Evolutionary conservation across 2,113 vertebrate genomes (phyloP).

Genomic region (Lates calcarifer): DNA sequence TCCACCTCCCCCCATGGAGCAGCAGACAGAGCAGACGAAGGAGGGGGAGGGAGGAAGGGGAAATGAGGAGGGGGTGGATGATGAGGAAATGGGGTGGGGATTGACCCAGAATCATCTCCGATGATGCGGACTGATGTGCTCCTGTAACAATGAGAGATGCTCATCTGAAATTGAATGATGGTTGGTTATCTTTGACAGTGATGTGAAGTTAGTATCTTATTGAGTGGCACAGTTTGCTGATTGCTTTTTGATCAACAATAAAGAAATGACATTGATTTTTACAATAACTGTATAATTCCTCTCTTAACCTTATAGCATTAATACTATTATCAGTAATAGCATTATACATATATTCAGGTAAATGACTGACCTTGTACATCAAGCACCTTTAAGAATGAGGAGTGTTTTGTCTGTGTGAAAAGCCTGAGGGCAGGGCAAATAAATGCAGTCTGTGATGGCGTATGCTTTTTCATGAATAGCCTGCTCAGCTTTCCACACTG

Average conservation of each 20-base stretch:
- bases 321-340: background rate
- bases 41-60: conserved; percentile 37
- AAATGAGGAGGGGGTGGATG: conserved; percentile 31
- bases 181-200: conserved; percentile 32
- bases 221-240: conserved; percentile 4
- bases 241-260: background rate
- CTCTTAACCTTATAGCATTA: background rate
- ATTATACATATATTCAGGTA: background rate
- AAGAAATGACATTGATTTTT: background rate
- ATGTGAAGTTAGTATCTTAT: conserved; percentile 20
- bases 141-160: conserved; percentile 58
- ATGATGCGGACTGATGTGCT: conserved; percentile 72
- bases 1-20: conserved; percentile 58
- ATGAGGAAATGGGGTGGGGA: conserved; percentile 64
- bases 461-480: background rate
- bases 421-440: conserved; percentile 25
- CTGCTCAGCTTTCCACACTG: conserved; percentile 13
- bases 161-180: conserved; percentile 51
- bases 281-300: background rate
- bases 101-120: conserved; percentile 80
- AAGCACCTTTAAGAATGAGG: background rate
- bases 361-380: background rate
- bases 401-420: conserved; percentile 10
- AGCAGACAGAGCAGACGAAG: conserved; percentile 61
- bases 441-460: conserved; percentile 7